Base-by-base conservation (phyloP, 2,113 vertebrate species). In the Phainopepla nitens region DNA sequence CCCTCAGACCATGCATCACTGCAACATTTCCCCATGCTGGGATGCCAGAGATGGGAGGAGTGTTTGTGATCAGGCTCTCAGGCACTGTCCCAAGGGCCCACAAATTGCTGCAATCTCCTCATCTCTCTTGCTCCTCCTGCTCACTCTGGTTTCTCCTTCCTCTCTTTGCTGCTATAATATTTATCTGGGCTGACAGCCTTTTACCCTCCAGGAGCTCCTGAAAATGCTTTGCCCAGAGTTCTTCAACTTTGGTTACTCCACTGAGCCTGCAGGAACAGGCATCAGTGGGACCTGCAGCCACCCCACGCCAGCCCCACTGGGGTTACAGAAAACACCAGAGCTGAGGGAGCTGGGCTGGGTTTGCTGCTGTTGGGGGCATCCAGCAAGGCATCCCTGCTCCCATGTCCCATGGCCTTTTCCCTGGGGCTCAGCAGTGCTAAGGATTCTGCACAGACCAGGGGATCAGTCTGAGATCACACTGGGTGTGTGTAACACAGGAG, bases 1-100 rank as follows among this genome's bases (percentile, higher is more conserved):
- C 45, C 0, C 0, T 35, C 0, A 0, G 23, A 18, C 50, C 57
- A 12, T 0, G 3, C 1, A 1, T 2, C n/a, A 5, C 50, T 28
- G 82, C 24, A 3, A 5, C 35, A 17, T 51, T 17, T 41, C 53
- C 15, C 42, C 5, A 3, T 6, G 18, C 35, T 23, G 9, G 4
- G 47, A n/a, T 1, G 17, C 15, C 42, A 5, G 10, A 5, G 41
- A 15, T 0, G 6, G 45, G 18, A 64, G 45, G 27, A 64, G 21
- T 41, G 70, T 60, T 61, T 45, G 56, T 56, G 44, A 54, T 33
- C 39, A 39, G 53, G 89, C 79, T 65, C 89, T 69, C 60, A 24
- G 86, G 57, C 54, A 42, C 47, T 21, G 22, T 93, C 72, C 88
- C 81, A 72, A 6, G 45, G 81, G 42, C 51, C 49, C 72, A 45